These are phyloP conservation scores for Lateolabrax maculatus DNA, from an alignment of 2,797 vertebrate genomes.

Conservation along the genomic window DNA sequence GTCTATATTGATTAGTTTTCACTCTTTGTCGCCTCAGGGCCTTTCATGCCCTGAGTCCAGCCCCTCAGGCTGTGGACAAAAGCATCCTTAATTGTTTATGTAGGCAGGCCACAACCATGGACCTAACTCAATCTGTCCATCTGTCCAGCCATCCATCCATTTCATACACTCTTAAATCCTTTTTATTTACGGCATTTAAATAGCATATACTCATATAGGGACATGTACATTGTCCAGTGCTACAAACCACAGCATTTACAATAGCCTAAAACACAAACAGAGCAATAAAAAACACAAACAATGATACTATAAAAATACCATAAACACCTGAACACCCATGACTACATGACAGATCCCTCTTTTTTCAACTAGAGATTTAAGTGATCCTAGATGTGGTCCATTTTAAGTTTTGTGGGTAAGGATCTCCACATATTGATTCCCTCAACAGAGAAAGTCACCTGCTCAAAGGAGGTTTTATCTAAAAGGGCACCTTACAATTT, in stretches of 20 bases:
- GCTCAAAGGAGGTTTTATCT: background rate
- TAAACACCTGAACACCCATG: background rate
- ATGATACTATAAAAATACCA: background rate
- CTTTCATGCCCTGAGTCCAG: background rate
- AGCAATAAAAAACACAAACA: background rate
- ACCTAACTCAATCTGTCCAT: background rate
- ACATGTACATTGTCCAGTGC: background rate
- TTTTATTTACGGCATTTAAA: background rate
- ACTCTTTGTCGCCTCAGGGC: slow-evolving; percentile 22
- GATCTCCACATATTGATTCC: background rate
- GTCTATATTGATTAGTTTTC: slow-evolving; percentile 39
- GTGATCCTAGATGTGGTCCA: no score
- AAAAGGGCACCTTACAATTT: background rate
- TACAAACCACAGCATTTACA: background rate
- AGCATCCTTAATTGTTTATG: background rate
- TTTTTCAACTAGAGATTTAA: background rate
- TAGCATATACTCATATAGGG: background rate
- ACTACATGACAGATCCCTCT: background rate
- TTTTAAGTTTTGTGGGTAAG: background rate
- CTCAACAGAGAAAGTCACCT: background rate
- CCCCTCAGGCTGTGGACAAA: background rate
- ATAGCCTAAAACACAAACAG: background rate
- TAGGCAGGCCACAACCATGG: background rate
- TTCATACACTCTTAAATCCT: background rate
- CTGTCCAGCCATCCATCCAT: background rate